These are phyloP conservation scores for Tokudaia tokunoshimensis DNA, from an alignment of 2,797 vertebrate genomes.

Conservation along the genomic window DNA sequence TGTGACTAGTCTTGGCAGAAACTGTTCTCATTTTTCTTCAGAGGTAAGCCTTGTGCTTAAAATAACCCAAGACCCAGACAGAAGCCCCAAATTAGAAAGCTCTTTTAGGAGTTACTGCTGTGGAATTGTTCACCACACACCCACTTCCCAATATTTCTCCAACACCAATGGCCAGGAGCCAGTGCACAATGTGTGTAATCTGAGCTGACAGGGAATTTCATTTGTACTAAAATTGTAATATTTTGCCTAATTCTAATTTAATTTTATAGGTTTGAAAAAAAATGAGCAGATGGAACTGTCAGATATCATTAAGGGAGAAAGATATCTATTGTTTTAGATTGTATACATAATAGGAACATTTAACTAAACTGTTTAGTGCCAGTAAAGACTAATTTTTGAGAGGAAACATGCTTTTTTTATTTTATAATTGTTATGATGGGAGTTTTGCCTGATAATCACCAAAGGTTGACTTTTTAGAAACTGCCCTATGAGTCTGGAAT, in stretches of 20 bases:
- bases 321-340: conserved; percentile 62
- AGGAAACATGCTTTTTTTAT: background rate
- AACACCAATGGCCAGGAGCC: background rate
- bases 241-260: conserved; percentile 1
- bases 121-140: background rate
- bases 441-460: conserved; percentile 24
- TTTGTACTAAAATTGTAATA: conserved; percentile 44
- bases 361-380: conserved; percentile 43
- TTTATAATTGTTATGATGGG: background rate
- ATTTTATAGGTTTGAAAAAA: conserved; percentile 36
- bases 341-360: conserved; percentile 37
- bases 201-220: background rate
- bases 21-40: background rate
- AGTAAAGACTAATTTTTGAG: conserved; percentile 64
- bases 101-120: background rate
- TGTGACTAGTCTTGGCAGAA: background rate
- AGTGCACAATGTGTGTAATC: background rate
- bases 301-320: conserved; percentile 15
- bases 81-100: background rate
- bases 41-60: background rate
- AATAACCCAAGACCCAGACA: background rate
- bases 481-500: background rate
- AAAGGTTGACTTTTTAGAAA: background rate
- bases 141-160: background rate
- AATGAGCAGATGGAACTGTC: conserved; percentile 36